Evolutionary conservation across 2,113 vertebrate species (phyloP).

Genomic region (Rhagologus leucostigma): DNA sequence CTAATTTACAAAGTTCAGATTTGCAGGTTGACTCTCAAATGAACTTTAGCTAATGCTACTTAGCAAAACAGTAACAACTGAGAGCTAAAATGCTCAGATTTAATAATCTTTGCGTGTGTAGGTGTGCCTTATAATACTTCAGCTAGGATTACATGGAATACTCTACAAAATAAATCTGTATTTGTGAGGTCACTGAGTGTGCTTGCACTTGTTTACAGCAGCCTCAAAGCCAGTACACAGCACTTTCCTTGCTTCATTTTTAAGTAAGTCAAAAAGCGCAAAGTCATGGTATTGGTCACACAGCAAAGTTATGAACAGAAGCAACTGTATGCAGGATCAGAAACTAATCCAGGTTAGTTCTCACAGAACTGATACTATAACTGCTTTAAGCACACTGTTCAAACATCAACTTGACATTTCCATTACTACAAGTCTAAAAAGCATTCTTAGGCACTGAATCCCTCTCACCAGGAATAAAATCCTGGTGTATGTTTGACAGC

Average conservation of each 20-base stretch:
- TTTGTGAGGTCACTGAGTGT: not conserved
- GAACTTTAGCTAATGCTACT: not conserved
- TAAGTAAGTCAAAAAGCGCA: not conserved
- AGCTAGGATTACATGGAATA: not conserved
- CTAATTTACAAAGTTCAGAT: not conserved
- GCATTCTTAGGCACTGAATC: not conserved
- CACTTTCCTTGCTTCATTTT: not conserved
- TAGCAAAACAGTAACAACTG: not conserved
- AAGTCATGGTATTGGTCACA: not conserved
- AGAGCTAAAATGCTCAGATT: not conserved
- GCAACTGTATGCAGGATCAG: not conserved
- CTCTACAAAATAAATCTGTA: accelerated
- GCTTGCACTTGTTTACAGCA: not conserved
- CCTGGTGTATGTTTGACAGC: not conserved
- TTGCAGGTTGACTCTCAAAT: not conserved
- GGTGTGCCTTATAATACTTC: not conserved
- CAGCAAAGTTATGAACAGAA: not conserved
- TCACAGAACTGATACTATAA: not conserved
- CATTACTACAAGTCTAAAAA: not conserved
- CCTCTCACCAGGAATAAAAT: not conserved
- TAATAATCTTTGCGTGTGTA: not conserved
- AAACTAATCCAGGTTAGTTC: not conserved
- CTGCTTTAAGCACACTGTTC: not conserved
- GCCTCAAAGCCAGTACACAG: not conserved
- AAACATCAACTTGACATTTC: not conserved